Percentiles rank a stretch among this genome's conserved stretches.
Conservation (phyloP, 2,888 invertebrate species). For the Bursaphelenchus okinawaensis region DNA sequence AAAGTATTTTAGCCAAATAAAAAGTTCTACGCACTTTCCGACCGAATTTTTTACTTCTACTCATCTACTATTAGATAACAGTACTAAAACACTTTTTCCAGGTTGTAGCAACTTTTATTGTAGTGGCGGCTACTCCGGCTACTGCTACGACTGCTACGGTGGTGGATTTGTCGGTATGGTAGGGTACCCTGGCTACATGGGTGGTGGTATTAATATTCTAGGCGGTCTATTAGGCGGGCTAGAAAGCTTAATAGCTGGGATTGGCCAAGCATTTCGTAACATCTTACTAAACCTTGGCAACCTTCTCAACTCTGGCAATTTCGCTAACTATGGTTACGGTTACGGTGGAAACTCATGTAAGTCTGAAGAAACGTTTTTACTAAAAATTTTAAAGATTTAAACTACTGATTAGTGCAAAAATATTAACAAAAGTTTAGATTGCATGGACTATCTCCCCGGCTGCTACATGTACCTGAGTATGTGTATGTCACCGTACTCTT, state of each 20-base stretch:
- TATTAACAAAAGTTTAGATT: not conserved
- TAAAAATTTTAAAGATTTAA: not conserved
- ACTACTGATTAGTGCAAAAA: not conserved
- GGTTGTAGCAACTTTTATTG: not conserved
- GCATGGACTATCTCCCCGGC: constrained; percentile 9
- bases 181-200: not conserved
- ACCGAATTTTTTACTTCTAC: too few relatives aligned
- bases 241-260: not conserved
- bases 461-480: not conserved
- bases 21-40: too few relatives aligned
- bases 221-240: not conserved
- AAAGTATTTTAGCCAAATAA: too few relatives aligned
- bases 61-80: too few relatives aligned
- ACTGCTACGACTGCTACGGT: not conserved
- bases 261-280: not conserved
- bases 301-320: not conserved
- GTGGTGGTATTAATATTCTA: not conserved
- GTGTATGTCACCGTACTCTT: not conserved
- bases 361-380: not conserved
- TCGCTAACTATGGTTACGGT: constrained; percentile 4
- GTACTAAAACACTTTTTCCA: too few relatives aligned
- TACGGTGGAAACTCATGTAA: constrained; percentile 1
- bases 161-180: not conserved
- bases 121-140: not conserved
- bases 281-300: not conserved